These are phyloP conservation scores for Sinonovacula constricta DNA, from an alignment of 1,140 invertebrate genomes.

Conservation along the genomic window DNA sequence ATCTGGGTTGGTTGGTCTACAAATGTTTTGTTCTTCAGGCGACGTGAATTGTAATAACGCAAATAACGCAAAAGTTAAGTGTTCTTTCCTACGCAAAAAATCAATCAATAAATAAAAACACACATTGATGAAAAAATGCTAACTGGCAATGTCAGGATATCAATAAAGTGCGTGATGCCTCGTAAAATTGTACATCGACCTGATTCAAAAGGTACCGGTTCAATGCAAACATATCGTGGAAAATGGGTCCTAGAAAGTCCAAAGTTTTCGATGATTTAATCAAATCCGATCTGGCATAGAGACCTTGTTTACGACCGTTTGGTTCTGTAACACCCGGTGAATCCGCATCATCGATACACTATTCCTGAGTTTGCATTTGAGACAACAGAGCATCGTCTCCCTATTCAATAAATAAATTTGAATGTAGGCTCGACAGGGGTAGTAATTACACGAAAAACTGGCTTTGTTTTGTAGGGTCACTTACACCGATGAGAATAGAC, in stretches of 20 bases:
- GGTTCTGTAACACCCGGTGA: constrained; percentile 21
- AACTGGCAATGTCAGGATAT: too few species aligned
- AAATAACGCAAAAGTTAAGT: too few species aligned
- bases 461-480: constrained; percentile 35
- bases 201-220: constrained; percentile 28
- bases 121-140: too few species aligned
- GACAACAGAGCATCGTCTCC: constrained; percentile 33
- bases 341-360: constrained; percentile 17
- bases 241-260: constrained; percentile 41
- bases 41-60: too few species aligned
- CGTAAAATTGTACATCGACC: constrained; percentile 37
- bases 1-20: too few species aligned
- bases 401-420: constrained; percentile 35
- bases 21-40: too few species aligned
- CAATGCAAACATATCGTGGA: constrained; percentile 46
- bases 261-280: constrained; percentile 1
- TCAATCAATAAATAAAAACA: too few species aligned
- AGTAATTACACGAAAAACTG: constrained; percentile 21
- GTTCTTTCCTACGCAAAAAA: too few species aligned
- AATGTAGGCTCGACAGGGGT: constrained; percentile 42
- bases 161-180: too few species aligned
- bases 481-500: constrained; percentile 51
- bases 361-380: constrained; percentile 29
- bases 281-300: neutral
- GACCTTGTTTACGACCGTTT: constrained; percentile 10